These are phyloP conservation scores for Allobates femoralis DNA, from an alignment of 2,797 vertebrate species.

Conservation along the genomic window DNA sequence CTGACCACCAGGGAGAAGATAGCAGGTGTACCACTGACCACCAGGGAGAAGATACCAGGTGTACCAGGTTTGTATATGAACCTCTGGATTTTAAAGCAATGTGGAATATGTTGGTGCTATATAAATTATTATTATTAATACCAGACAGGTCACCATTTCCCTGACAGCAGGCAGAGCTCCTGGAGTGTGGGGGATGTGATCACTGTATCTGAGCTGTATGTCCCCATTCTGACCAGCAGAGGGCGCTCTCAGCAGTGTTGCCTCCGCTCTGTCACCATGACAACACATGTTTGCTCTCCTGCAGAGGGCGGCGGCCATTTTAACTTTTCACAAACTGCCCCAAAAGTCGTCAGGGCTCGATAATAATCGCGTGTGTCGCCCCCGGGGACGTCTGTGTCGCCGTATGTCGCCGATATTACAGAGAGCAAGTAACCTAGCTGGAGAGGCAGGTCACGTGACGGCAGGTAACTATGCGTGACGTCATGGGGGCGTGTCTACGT, in stretches of 20 bases:
- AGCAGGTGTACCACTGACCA: no score
- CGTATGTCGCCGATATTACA: not conserved
- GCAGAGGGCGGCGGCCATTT: slow-evolving; percentile 32
- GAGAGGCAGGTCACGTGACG: slow-evolving; percentile 15
- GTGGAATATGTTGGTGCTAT: no score
- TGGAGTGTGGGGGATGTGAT: no score
- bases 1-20: no score
- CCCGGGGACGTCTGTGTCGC: not conserved
- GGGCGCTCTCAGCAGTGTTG: not conserved
- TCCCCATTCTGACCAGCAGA: not conserved
- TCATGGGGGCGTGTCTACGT: slow-evolving; percentile 21
- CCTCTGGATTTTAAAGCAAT: no score
- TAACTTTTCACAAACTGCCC: not conserved
- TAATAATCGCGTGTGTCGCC: not conserved
- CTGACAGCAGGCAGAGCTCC: no score
- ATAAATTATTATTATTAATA: no score
- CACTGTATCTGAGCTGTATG: not conserved
- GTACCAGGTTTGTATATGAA: no score
- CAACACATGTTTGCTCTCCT: slow-evolving; percentile 20
- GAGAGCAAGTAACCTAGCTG: not conserved
- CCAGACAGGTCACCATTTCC: no score
- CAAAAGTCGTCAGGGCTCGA: not conserved
- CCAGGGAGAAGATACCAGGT: no score
- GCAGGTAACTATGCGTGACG: not conserved
- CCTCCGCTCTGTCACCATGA: slow-evolving; percentile 5